Evolutionary conservation across 2,888 invertebrate species (phyloP).

Genomic region (Drosophila mercatorum): DNA sequence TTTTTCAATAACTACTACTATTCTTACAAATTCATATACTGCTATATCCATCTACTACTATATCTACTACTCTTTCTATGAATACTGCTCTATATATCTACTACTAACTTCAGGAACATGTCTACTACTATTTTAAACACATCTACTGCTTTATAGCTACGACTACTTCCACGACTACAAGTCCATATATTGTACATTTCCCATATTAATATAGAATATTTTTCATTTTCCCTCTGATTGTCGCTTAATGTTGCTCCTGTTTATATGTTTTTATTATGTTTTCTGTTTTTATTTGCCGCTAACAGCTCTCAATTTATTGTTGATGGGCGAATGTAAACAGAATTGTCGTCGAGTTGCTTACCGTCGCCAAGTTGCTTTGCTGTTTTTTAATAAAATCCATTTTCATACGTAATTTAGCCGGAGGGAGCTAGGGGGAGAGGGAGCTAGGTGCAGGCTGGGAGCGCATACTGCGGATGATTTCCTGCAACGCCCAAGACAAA

Average conservation of each 20-base stretch:
- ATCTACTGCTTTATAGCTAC: neutral
- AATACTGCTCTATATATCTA: neutral
- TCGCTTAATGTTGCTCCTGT: constrained; percentile 26
- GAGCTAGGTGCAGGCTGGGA: neutral
- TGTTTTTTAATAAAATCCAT: constrained; percentile 74
- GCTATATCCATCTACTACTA: neutral
- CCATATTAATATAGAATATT: neutral
- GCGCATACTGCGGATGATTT: constrained; percentile 66
- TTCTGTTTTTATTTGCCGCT: constrained; percentile 12
- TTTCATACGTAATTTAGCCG: constrained; percentile 79
- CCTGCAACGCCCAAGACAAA: constrained; percentile 73
- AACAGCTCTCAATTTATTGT: constrained; percentile 53
- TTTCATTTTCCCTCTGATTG: constrained; percentile 30
- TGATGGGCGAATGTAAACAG: constrained; percentile 46
- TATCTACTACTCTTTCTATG: no score
- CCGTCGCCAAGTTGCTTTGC: constrained; percentile 46
- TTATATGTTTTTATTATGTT: neutral
- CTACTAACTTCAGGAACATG: neutral
- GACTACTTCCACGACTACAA: neutral
- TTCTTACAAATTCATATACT: neutral
- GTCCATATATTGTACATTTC: neutral
- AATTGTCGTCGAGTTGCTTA: constrained; percentile 46
- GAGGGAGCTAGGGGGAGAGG: constrained; percentile 14
- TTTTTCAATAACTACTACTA: no score
- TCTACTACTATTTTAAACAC: no score